Conservation (phyloP, 2,113 vertebrate species). For the Thryonomys swinderianus region DNA sequence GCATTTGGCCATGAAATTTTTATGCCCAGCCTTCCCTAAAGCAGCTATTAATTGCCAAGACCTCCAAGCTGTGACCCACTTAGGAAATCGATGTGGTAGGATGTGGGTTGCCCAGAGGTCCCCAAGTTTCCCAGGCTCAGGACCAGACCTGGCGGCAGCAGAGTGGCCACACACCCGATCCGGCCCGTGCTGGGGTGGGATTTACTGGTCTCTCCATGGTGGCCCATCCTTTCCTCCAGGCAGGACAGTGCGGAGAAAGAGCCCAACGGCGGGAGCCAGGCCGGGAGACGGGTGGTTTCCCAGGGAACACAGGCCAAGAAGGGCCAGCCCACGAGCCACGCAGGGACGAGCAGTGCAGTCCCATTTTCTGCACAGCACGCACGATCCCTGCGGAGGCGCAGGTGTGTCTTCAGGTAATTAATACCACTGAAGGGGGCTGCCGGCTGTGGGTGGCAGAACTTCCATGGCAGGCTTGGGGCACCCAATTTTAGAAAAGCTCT, state of each 20-base stretch:
- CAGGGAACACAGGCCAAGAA: conserved; percentile 14
- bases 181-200: background rate
- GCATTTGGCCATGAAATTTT: conserved; percentile 9
- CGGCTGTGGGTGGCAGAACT: background rate
- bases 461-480: background rate
- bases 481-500: background rate
- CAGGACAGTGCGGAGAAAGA: background rate
- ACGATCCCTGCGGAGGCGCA: background rate
- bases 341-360: background rate
- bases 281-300: background rate
- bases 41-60: background rate
- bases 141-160: background rate
- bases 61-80: conserved; percentile 3
- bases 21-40: background rate
- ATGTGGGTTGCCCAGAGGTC: background rate
- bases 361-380: conserved; percentile 3
- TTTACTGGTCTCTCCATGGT: background rate
- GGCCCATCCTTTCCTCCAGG: conserved; percentile 4
- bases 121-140: fast-evolving
- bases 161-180: background rate
- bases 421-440: fast-evolving
- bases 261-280: background rate
- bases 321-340: background rate
- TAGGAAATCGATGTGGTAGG: background rate
- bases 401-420: conserved; percentile 1